Percentiles rank a stretch among this genome's conserved stretches.
phyloP scores from a whole-genome alignment of 2,797 vertebrate species.

The Sebastiscus albofasciatus region DNA sequence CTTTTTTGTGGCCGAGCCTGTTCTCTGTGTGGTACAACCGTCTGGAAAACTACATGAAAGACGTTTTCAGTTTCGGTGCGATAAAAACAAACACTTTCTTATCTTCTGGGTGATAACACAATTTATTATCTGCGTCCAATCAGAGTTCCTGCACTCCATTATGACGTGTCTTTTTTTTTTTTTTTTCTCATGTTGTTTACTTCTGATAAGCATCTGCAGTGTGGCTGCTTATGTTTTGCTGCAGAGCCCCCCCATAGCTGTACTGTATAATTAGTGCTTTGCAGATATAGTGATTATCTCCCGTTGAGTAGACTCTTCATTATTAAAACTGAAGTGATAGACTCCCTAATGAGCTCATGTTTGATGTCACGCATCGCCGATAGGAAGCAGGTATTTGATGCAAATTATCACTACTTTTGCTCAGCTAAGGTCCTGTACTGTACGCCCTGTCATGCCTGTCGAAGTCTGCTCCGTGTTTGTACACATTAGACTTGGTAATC shows the following conservation, averaged over 20 bases:
- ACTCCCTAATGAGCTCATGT: slow-evolving; percentile 40
- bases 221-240: slow-evolving; percentile 13
- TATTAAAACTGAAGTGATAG: slow-evolving; percentile 26
- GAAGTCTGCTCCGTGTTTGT: slow-evolving; percentile 62
- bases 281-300: slow-evolving; percentile 37
- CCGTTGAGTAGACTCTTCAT: slow-evolving; percentile 27
- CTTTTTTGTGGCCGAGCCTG: neutral
- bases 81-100: slow-evolving; percentile 3
- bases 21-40: neutral
- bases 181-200: slow-evolving; percentile 11
- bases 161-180: neutral
- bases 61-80: slow-evolving; percentile 16
- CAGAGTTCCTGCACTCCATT: slow-evolving; percentile 5
- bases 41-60: slow-evolving; percentile 10
- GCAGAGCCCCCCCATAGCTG: slow-evolving; percentile 10
- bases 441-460: slow-evolving; percentile 37
- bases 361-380: slow-evolving; percentile 35
- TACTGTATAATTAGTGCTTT: slow-evolving; percentile 34
- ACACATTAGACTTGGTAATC: slow-evolving; percentile 82
- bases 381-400: slow-evolving; percentile 40
- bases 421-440: slow-evolving; percentile 26
- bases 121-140: slow-evolving; percentile 29
- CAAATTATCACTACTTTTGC: slow-evolving; percentile 41
- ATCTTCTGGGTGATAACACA: slow-evolving; percentile 24
- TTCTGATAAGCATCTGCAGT: slow-evolving; percentile 41